Base-by-base conservation (phyloP, 2,113 vertebrate species). In the Taxidea taxus region DNA sequence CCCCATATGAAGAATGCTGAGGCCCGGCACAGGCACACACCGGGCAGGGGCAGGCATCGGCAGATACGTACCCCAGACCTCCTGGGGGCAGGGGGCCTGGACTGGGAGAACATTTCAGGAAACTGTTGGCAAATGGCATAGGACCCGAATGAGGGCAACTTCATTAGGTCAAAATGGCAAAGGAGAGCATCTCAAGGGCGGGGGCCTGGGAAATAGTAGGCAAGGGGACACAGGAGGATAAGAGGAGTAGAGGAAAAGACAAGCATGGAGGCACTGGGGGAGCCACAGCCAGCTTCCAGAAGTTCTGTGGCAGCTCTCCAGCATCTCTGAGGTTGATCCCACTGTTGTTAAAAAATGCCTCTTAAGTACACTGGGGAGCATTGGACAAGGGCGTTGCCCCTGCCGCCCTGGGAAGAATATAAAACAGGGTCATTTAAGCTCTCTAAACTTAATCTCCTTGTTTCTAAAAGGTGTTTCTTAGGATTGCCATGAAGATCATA, bases 31-130 rank as follows among this genome's bases (percentile, higher is more conserved):
- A 6, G 11, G 20, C 66, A 6, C 27, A 21, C 70, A 25, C 12
- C 4, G 5, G n/a, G 10, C n/a, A 21, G 39, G 21, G 68, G 68
- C n/a, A 27, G 39, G 21, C 4, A 0, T 2, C 16, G 16, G 15
- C 80, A 21, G n/a, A 78, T n/a, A 1, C 23, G 21, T 31, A 37
- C 49, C 64, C 47, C 47, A 4, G 37, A n/a, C 81, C 82, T 62
- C 54, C 49, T 0, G 15, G 49, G 21, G 25, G 14, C 7, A 0
- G 8, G 18, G 49, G 21, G 29, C 11, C 10, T 1, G 13, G 15
- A 11, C 15, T 62, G 15, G 25, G 58, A 82, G 56, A 87, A 15
- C 31, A 51, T 56, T 47, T 58, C 75, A n/a, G 77, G 77, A 49
- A 54, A 14, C 14, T 7, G 27, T 4, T 62, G 77, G 42, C 34